Evolutionary conservation across 2,113 vertebrate genomes (phyloP).

Genomic region (Carassius gibelio): DNA sequence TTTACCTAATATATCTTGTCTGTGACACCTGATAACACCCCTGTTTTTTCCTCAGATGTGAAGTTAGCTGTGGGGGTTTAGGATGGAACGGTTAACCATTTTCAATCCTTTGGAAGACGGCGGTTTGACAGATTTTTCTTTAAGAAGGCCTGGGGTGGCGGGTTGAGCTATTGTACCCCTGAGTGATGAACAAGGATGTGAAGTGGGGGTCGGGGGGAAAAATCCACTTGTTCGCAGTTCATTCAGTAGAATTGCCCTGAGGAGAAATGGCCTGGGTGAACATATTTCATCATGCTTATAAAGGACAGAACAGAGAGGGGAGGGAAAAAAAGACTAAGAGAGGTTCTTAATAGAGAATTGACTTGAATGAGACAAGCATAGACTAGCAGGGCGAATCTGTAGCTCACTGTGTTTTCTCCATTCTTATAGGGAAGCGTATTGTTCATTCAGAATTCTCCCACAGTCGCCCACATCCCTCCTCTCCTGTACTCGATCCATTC

Average conservation of each 20-base stretch:
- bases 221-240: constrained; percentile 41
- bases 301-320: background rate
- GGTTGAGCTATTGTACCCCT: constrained; percentile 46
- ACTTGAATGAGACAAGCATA: constrained; percentile 42
- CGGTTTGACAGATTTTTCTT: constrained; percentile 55
- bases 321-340: background rate
- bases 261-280: constrained; percentile 54
- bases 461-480: constrained; percentile 43
- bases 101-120: constrained; percentile 54
- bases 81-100: background rate
- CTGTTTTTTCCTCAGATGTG: constrained; percentile 70
- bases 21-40: constrained; percentile 66
- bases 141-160: constrained; percentile 38
- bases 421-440: constrained; percentile 56
- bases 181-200: constrained; percentile 44
- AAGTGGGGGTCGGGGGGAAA: background rate
- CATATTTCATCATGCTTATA: constrained; percentile 58
- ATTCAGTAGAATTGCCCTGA: constrained; percentile 52
- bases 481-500: constrained; percentile 58
- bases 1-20: constrained; percentile 67
- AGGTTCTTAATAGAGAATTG: constrained; percentile 29
- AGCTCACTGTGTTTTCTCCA: constrained; percentile 46
- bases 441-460: constrained; percentile 60
- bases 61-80: constrained; percentile 51
- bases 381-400: constrained; percentile 48